Evolutionary conservation across 1,140 invertebrate genomes (phyloP), one percentile per base, ranked within the genome.

Genomic region (Temnothorax longispinosus): DNA sequence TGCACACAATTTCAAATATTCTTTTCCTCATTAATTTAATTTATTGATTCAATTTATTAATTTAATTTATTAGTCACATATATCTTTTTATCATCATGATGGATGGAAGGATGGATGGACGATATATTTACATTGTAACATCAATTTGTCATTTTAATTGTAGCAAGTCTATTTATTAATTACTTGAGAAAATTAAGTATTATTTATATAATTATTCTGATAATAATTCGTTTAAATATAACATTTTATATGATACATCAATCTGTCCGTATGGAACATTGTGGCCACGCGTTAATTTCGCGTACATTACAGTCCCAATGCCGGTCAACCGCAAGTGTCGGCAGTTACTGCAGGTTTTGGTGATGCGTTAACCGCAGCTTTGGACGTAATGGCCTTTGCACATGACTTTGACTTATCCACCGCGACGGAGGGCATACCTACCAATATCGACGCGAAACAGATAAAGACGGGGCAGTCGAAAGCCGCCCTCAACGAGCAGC

Each of bases 311-410:
- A 94, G 93, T 87, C 92, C 93, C n/a, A 91, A 91, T 56, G 52
- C 88, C 13, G 88, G n/a, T 0, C 85, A 91, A 64, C 89, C 92
- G 76, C 93, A 94, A 94, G 86, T 93, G 54, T 89, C 93, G 56
- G 84, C 93, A 41, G 92, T 92, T n/a, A 90, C 91, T 35, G 91
- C 92, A 74, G 93, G 93, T 87, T 97, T 97, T 87, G 97, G 96
- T 47, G 96, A 96, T 41, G 97, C 97, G 1, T 93, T 98, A 38
- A 97, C 97, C 8, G 97, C 97, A 13, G 97, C 98, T n/a, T 96
- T 98, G 77, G 98, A 98, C 91, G 97, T 98, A 76, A 97, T 98
- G 96, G 96, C 97, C 0, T 98, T 98, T 92, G 96, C 97, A 15
- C 97, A 97, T 87, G 97, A 98, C 90, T 92, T 97, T 27, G 96